These are phyloP conservation scores for Aradus depressus DNA, from an alignment of 2,888 invertebrate species.

Conservation along the genomic window DNA sequence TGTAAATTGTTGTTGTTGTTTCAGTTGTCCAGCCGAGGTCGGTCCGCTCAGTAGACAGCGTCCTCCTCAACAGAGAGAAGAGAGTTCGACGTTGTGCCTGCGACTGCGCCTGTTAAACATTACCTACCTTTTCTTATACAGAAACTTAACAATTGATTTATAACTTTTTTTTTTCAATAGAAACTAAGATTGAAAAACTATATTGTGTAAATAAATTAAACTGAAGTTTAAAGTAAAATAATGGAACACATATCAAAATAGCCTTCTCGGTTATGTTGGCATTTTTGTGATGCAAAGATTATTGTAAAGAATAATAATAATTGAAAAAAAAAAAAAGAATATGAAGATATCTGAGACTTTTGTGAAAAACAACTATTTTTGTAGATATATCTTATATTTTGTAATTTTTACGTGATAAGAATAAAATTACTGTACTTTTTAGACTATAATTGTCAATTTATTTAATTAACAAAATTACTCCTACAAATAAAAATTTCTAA, in stretches of 20 bases:
- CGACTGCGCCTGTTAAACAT: conserved; percentile 46
- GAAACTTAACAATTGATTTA: neutral
- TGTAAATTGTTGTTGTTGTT: conserved; percentile 34
- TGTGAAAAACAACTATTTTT: conserved; percentile 14
- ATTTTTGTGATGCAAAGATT: neutral
- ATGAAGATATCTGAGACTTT: no score
- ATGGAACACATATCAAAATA: conserved; percentile 9
- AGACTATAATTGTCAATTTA: no score
- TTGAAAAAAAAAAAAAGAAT: neutral
- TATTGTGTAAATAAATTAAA: conserved; percentile 10
- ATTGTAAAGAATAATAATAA: neutral
- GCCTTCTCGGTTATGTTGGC: neutral
- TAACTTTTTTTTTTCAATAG: neutral
- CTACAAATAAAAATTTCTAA: no score
- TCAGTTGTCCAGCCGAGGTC: conserved; percentile 73
- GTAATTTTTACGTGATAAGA: no score
- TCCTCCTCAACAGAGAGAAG: conserved; percentile 47
- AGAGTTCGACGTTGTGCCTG: conserved; percentile 65
- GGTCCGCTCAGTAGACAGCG: conserved; percentile 49
- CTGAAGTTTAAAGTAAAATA: conserved; percentile 2
- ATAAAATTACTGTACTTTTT: no score
- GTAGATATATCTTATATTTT: conserved; percentile 11
- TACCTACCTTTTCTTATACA: neutral
- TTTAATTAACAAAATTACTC: no score
- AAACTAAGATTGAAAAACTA: conserved; percentile 4